These are phyloP conservation scores for Drosophila ezoana DNA, from an alignment of 2,888 invertebrate species.

Conservation along the genomic window DNA sequence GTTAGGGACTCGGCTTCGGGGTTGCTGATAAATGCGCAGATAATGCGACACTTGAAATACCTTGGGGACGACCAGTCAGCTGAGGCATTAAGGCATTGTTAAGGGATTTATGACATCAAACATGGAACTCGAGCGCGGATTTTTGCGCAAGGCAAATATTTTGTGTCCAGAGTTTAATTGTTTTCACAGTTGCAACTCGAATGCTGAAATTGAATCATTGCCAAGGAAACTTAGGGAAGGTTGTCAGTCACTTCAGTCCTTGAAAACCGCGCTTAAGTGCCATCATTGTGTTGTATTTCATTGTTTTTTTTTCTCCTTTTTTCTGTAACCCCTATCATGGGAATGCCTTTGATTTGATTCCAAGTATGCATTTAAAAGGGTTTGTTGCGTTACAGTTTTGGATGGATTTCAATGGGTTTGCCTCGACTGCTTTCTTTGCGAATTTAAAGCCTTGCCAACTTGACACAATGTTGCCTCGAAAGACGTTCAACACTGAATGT, in stretches of 20 bases:
- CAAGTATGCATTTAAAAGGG: constrained; percentile 65
- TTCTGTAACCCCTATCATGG: constrained; percentile 58
- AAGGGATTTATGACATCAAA: constrained; percentile 78
- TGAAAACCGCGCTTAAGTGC: constrained; percentile 72
- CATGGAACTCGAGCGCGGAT: constrained; percentile 28
- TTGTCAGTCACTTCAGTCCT: constrained; percentile 53
- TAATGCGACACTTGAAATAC: constrained; percentile 70
- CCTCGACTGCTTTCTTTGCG: constrained; percentile 49
- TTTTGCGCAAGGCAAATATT: constrained; percentile 63
- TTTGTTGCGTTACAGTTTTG: constrained; percentile 43
- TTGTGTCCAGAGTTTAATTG: constrained; percentile 74
- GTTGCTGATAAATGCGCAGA: constrained; percentile 57
- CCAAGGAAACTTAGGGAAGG: constrained; percentile 34
- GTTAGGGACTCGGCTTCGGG: constrained; percentile 7
- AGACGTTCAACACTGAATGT: constrained; percentile 12
- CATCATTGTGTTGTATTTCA: constrained; percentile 34
- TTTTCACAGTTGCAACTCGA: constrained; percentile 74
- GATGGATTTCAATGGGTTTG: constrained; percentile 52
- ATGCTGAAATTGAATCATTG: constrained; percentile 36
- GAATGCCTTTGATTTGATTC: constrained; percentile 64
- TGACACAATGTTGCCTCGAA: constrained; percentile 76
- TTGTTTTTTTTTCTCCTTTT: constrained; percentile 21
- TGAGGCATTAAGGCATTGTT: constrained; percentile 71
- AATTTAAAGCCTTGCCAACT: constrained; percentile 61
- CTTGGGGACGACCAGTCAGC: constrained; percentile 50